Base-by-base conservation (phyloP, 2,113 vertebrate species). In the Spea bombifrons region DNA sequence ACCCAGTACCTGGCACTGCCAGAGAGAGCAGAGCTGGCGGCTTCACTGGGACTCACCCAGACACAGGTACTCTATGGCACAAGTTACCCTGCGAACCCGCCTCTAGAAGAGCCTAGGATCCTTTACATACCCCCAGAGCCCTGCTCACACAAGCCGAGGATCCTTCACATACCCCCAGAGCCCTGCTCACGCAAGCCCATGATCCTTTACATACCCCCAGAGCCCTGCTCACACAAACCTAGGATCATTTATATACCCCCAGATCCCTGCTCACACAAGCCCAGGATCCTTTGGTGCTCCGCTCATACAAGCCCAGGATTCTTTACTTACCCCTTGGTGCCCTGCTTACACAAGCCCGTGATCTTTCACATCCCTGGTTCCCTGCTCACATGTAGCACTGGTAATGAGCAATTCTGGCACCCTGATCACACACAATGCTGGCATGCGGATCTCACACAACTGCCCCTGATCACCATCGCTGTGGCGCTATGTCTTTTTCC, bases 1-100 rank as follows among this genome's bases (percentile, higher is more conserved):
- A 99, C 97, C 16, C 97, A 99, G 82, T 99, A 99, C 87, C 89
- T 99, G 88, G 97, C 97, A 83, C 87, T 99, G 81, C 97, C 97
- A 71, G 97, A 99, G 91, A 94, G 97, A 92, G 97, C 97, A 45
- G 97, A 99, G 86, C 94, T 99, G 47, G 97, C 97, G 55, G 97
- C 97, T 1, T 98, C 97, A 43, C 88, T 99, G 91, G 97, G 97
- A 86, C 96, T 99, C 88, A 99, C 97, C 30, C 97, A 99, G 88
- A 99, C 97, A 74, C 97, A 99, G 97, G 97, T 95, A 94, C 88
- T 75, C 65, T 30, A 30, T 30, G 30, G 30, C 30, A 30, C 30
- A 30, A 30, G 30, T 30, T 30, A 30, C 30, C 30, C 30, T 30
- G 30, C 30, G 30, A 30, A 30, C 30, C 30, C 2, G 30, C 30